phyloP scores from a whole-genome alignment of 2,113 vertebrate species.

The Cyprinodon tularosa region DNA sequence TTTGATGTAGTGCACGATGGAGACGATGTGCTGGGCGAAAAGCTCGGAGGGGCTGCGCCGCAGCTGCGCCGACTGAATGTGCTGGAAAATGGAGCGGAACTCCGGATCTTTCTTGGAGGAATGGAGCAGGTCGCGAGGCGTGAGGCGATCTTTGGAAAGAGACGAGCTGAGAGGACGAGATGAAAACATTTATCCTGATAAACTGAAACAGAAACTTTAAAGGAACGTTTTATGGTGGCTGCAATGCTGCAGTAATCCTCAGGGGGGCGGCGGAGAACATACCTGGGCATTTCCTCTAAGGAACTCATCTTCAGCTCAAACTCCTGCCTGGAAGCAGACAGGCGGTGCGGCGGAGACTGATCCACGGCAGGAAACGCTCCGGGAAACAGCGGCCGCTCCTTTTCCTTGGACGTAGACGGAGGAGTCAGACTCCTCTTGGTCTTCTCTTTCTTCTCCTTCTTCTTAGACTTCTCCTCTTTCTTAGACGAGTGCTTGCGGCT shows the following conservation, averaged over 20 bases:
- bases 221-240: neutral
- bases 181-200: too few species aligned
- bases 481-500: conserved; percentile 89
- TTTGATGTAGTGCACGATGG: conserved; percentile 97
- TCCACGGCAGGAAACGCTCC: conserved; percentile 74
- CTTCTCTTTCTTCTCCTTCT: conserved; percentile 88
- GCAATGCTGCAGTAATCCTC: neutral
- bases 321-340: conserved; percentile 87
- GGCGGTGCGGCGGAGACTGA: conserved; percentile 73
- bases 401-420: conserved; percentile 80
- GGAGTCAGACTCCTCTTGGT: conserved; percentile 80
- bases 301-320: conserved; percentile 90
- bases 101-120: conserved; percentile 92
- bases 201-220: neutral
- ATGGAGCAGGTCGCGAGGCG: conserved; percentile 87
- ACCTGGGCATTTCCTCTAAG: conserved; percentile 83
- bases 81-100: conserved; percentile 96
- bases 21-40: conserved; percentile 97
- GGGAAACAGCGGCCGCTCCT: conserved; percentile 84
- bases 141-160: conserved; percentile 87
- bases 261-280: neutral
- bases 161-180: conserved; percentile 80
- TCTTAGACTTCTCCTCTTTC: conserved; percentile 90
- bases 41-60: conserved; percentile 92
- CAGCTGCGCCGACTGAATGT: conserved; percentile 92